Base-by-base conservation (phyloP, 2,113 vertebrate species). In the Chrysochloris asiatica region DNA sequence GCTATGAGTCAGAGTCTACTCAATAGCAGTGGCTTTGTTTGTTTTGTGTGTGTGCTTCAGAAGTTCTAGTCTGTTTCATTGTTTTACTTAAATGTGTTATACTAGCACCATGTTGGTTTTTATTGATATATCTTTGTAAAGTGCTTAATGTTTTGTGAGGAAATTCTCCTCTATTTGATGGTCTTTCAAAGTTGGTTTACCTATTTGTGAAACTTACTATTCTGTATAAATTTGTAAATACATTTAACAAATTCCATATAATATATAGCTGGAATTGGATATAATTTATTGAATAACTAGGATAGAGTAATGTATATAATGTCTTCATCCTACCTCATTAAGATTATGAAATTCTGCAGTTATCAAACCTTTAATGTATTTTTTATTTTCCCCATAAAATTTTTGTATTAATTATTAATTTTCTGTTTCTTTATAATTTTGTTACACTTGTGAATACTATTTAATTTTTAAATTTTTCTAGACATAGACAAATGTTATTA, bases 381-480 rank as follows among this genome's bases (percentile, higher is more conserved):
- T 78, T 54, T 78, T 33, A 75, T 54, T 88, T 47, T 36, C 19
- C 36, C 81, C 33, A 78, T 56, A 76, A 38, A 61, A 33, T 24
- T 87, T 56, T 2, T 79, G 14, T 63, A 63, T 6, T 50, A 22
- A 33, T 33, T 76, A 22, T 80, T 79, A 88, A 54, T 84, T 83
- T 26, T n/a, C 33, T 77, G 26, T 28, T 38, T 54, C 13, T 52
- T 88, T 67, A 69, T 69, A 54, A 2, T 54, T 73, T 89, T 78
- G 63, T 87, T 54, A 28, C 6, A 61, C 13, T 73, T 67, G 14
- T 67, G 38, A 90, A 63, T 45, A 8, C 3, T 45, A 61, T 72
- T 82, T 81, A 81, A 63, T 63, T 88, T 72, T 82, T 59, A 56
- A 72, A 72, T 86, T 73, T 92, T 90, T 82, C 26, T 78, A 56